Conservation (phyloP, 2,797 vertebrate species). For the Helostoma temminkii region DNA sequence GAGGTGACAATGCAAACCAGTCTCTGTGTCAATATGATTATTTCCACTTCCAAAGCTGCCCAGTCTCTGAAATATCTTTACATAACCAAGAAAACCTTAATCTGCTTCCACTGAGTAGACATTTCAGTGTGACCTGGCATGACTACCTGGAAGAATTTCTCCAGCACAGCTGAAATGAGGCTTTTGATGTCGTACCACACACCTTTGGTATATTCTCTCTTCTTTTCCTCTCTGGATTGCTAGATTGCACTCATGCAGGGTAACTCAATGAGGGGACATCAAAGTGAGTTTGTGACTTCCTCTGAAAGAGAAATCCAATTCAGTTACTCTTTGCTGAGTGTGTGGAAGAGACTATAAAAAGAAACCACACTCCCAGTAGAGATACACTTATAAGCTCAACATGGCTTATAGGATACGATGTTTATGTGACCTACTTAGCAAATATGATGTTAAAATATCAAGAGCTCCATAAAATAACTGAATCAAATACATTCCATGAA, state of each 20-base stretch:
- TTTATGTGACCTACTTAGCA: conserved; percentile 29
- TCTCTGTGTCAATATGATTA: conserved; percentile 8
- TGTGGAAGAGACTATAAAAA: conserved; percentile 35
- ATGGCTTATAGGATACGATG: conserved; percentile 11
- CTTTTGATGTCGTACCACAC: conserved; percentile 41
- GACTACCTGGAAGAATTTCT: conserved; percentile 14
- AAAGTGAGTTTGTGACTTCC: conserved; percentile 56
- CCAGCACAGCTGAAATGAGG: conserved; percentile 33
- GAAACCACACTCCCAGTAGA: conserved; percentile 20
- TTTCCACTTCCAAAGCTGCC: conserved; percentile 10
- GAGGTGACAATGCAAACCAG: background rate
- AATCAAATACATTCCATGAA: background rate
- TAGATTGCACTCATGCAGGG: conserved; percentile 37
- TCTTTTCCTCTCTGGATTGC: conserved; percentile 29
- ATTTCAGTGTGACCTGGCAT: conserved; percentile 16
- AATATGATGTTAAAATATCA: background rate
- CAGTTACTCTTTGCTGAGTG: conserved; percentile 25
- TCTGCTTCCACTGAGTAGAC: background rate
- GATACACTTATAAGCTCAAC: conserved; percentile 10
- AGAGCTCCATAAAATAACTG: background rate
- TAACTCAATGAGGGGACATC: conserved; percentile 47
- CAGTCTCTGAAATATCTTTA: conserved; percentile 5
- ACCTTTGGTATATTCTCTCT: conserved; percentile 18
- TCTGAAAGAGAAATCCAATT: conserved; percentile 49
- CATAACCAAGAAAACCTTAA: background rate